Base-by-base conservation (phyloP, 2,888 invertebrate species). In the Ennomos quercinarius region DNA sequence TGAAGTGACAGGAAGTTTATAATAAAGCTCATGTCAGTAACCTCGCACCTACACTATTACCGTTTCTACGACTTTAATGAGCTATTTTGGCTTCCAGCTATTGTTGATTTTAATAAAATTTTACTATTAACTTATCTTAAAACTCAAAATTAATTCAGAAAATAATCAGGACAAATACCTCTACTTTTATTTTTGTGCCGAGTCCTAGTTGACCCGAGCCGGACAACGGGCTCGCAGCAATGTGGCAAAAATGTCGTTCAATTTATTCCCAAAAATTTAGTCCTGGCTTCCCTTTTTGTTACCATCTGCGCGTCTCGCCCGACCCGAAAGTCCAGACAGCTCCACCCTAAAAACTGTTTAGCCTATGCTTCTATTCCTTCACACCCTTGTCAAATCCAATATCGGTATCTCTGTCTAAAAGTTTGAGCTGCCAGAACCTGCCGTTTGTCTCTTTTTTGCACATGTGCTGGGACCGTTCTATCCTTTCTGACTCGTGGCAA, bases 331-430 rank as follows among this genome's bases (percentile, higher is more conserved):
- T 89, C 90, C 90, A 91, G 90, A 91, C 91, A 88, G 88, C 92
- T 91, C 92, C 92, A 91, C 92, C 92, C 92, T 91, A 89, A 90
- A 89, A 91, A 90, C 87, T 83, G 87, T 89, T 91, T 89, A 87
- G 83, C 81, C 77, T 75, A 79, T 78, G 80, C 83, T 86, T 84
- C 78, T 85, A 84, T 82, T 83, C 89, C 78, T 84, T 91, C 87
- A 76, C 87, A 82, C 91, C 72, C 80, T 70, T 74, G 80, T 82
- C 83, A 82, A 81, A 83, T 80, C 74, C 68, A 68, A 80, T 89
- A 86, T 77, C 69, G 81, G 80, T 81, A 78, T 90, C 91, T 84
- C 86, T 80, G 73, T 91, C 89, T 86, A 81, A 80, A 80, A 78
- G 75, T 83, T 84, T 78, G 79, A 83, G 78, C 81, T 73, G 77